phyloP scores from a whole-genome alignment of 2,113 vertebrate genomes.

The Dasyprocta punctata region DNA sequence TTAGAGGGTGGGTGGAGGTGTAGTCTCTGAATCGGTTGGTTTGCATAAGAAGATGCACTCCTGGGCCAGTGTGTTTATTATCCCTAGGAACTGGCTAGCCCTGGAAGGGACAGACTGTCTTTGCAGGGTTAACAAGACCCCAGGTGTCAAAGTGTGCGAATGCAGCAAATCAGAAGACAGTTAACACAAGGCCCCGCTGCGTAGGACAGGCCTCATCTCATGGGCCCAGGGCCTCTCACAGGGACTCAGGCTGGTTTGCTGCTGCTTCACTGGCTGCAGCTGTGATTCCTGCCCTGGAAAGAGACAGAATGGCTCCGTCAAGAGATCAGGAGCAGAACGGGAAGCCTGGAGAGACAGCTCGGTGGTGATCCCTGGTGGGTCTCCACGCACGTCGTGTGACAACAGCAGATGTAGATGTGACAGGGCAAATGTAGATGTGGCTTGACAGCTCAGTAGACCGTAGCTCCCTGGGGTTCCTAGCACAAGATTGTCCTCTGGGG shows the following conservation, averaged over 20 bases:
- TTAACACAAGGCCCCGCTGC: neutral
- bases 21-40: neutral
- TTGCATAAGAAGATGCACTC: neutral
- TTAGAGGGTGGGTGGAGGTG: accelerated
- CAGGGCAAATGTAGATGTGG: accelerated
- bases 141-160: neutral
- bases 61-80: neutral
- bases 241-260: neutral
- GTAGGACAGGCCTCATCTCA: neutral
- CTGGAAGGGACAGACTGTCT: neutral
- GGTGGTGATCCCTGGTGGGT: accelerated
- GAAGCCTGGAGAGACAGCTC: neutral
- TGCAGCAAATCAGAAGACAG: neutral
- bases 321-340: neutral
- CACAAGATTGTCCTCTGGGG: neutral
- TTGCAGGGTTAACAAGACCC: neutral
- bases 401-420: accelerated
- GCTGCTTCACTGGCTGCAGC: neutral
- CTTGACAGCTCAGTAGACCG: conserved; percentile 2
- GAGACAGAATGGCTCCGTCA: neutral
- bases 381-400: neutral
- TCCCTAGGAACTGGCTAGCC: neutral
- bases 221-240: accelerated
- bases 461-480: neutral
- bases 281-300: neutral